Base-by-base conservation (phyloP, 2,797 vertebrate genomes). In the Hoplostethus mediterraneus region DNA sequence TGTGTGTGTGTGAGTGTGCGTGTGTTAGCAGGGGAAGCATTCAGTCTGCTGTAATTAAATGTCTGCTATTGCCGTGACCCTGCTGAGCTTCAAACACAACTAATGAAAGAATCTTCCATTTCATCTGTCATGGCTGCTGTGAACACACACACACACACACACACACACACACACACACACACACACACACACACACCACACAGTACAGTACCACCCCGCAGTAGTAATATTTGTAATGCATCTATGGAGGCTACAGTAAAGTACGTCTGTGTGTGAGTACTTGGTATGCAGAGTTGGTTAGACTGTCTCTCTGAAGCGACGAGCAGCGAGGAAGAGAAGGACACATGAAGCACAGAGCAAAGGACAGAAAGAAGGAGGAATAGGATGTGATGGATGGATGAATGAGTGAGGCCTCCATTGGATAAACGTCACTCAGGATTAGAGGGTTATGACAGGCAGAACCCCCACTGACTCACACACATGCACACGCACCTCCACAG, bases 391-490 rank as follows among this genome's bases (percentile, higher is more conserved):
- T 87, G 85, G 89, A 90, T 81, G 82, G 81, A 89, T 89, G 87
- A 87, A 89, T 87, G 87, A 87, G 82, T 61, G 64, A 77, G 52
- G 70, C 77, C 87, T 87, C 86, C 68, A 61, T 59, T 85, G 90
- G 87, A 89, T 90, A 88, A 89, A 90, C 83, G 91, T 90, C 91
- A 90, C 72, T 91, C 88, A 91, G 86, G 86, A 90, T 91, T 91
- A 92, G 65, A 86, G 80, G 64, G 6, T 84, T 88, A 85, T 90
- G 89, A 91, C 87, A 85, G 84, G 64, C 73, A 89, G 72, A 84
- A 66, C 58, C 71, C 55, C 82, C 67, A 45, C 55, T 49, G 40
- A 57, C 59, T 16, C 71, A 63, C 53, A 44, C 54, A 61, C 63
- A 62, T 52, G 42, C 59, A 71, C 45, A 66, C 71, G 60, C 25